Base-by-base conservation (phyloP, 2,888 invertebrate species). In the Antheraea yamamai region DNA sequence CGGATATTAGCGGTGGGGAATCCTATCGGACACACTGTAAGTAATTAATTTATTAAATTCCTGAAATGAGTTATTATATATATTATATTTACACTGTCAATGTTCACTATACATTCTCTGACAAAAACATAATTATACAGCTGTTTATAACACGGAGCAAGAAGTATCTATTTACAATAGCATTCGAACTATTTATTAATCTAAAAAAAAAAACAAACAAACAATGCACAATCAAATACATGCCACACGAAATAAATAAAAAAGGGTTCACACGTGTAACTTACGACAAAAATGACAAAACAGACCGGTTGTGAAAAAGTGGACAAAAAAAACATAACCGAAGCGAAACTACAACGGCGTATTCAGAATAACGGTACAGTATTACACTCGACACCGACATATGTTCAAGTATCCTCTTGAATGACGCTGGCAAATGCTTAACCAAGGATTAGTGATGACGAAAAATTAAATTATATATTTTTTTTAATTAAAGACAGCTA, bases 261-360 rank as follows among this genome's bases (percentile, higher is more conserved):
- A 61, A 61, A 61, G 4, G 4, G 8, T 35, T 73, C 73, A 18
- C 8, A 52, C 75, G 75, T 64, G 14, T 26, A 4, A 26, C 68
- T 72, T 72, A 64, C 30, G 75, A 72, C 70, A 71, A 73, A 58
- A 23, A 64, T 58, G 64, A 64, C 26, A 64, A 64, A 64, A 26
- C 64, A 64, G 14, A 64, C 26, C 64, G 14, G 23, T 26, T 64
- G 23, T 26, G 26, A 74, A 68, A 20, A 55, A 12, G 35, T 39
- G 14, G 14, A 70, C 70, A 39, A 75, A 74, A 76, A 73, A 66
- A 74, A 74, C 35, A 77, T 75, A 79, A 74, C 78, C 75, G 77
- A 75, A 78, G 75, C 75, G 64, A 73, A 35, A 61, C 75, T 58
- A 74, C 30, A 66, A 74, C 47, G 70, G 39, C 39, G 10, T 23